Percentiles rank a stretch among this genome's conserved stretches.
phyloP scores from a whole-genome alignment of 2,797 vertebrate genomes.

The Hippopotamyrus pictus region DNA sequence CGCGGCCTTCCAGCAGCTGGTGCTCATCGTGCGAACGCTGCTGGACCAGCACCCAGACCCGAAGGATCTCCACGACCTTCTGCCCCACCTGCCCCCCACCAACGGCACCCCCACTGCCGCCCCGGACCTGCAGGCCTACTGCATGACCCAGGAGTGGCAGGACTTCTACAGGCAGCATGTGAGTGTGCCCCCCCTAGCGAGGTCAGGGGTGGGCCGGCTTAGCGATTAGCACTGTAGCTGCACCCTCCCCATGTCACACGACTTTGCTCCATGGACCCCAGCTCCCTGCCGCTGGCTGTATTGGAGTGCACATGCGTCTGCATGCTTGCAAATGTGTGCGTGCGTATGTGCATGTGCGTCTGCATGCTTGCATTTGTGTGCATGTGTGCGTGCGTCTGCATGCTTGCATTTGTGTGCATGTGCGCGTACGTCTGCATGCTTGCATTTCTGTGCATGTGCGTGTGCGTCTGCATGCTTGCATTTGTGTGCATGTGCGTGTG shows the following conservation, averaged over 20 bases:
- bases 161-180: conserved; percentile 83
- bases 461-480: neutral
- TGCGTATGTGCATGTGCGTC: too few relatives aligned
- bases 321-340: too few relatives aligned
- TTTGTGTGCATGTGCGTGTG: neutral
- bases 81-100: conserved; percentile 84
- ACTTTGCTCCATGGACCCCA: neutral
- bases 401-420: neutral
- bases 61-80: conserved; percentile 67
- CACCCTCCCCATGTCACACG: neutral
- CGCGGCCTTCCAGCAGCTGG: conserved; percentile 77
- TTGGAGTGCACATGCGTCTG: neutral
- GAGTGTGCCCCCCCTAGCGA: conserved; percentile 31
- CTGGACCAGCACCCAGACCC: conserved; percentile 82
- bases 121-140: conserved; percentile 85
- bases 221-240: neutral
- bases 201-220: neutral
- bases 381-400: neutral
- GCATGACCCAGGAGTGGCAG: conserved; percentile 77
- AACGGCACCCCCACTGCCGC: conserved; percentile 90
- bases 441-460: too few relatives aligned
- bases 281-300: neutral
- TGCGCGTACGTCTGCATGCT: too few relatives aligned
- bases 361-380: too few relatives aligned
- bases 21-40: conserved; percentile 80